Evolutionary conservation across 2,797 vertebrate genomes (phyloP), one percentile per base, ranked within the genome.

Genomic region (Enteromius paludinosus): DNA sequence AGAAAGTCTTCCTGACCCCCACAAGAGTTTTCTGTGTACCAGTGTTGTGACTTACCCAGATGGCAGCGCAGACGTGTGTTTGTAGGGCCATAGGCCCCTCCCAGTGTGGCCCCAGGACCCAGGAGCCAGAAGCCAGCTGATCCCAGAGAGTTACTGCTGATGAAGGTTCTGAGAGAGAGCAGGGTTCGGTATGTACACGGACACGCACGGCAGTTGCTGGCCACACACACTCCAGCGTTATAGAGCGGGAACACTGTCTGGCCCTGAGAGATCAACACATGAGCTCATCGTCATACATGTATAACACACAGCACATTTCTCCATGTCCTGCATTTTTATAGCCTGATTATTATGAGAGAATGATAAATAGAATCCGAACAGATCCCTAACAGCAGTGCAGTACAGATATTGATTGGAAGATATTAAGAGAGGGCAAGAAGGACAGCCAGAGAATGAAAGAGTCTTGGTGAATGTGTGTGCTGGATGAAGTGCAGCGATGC

Each of bases 41-140:
- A 25, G 33, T 47, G 49, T 30, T 12, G 72, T 66, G n/a, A 90
- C 94, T 92, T 86, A 97, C 96, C 96, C 71, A 97, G 92, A 79
- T 97, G 96, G 86, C 96, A 97, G 59, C 96, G 94, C 72, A 97
- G 92, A 0, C 96, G 92, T 10, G 95, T 94, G 86, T 97, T 97
- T 78, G 95, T 96, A 78, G 95, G 95, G 81, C 96, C 96, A 5
- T 96, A 97, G n/a, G 94, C 92, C 49, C 94, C 92, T 17, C 95
- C 94, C n/a, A 96, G 84, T 0, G 91, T 90, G 8, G 94, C 92
- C n/a, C 96, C 96, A 0, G 96, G 96, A n/a, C 93, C 91, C 85
- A 97, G 84, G 73, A 97, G 88, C 85, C 95, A 96, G 88, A 97
- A 97, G 35, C 95, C 96, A 5, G 96, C 96, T 15, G 95, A 95